A percentile compares a stretch with the other conserved stretches of the same genome.
phyloP scores from a whole-genome alignment of 2,797 vertebrate genomes.

The Phrynocephalus vlangalii region DNA sequence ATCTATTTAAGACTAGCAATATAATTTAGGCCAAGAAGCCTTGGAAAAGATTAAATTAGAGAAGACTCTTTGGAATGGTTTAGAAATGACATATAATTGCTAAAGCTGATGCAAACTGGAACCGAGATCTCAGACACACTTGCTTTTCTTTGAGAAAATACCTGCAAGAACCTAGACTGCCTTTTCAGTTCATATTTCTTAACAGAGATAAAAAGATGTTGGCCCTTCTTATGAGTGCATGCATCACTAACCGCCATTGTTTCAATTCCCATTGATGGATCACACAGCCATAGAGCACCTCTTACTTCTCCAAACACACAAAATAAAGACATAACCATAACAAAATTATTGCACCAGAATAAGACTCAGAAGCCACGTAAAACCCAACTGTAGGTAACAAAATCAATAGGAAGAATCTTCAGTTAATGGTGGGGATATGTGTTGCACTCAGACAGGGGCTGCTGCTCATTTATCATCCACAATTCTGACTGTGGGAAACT shows the following conservation, averaged over 20 bases:
- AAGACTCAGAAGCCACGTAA: too few species aligned
- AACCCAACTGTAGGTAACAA: background rate
- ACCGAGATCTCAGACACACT: background rate
- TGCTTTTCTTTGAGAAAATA: background rate
- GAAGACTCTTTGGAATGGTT: background rate
- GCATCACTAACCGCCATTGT: background rate
- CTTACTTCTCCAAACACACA: background rate
- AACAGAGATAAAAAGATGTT: background rate
- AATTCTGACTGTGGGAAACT: too few species aligned
- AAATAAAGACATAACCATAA: background rate
- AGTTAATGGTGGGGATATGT: background rate
- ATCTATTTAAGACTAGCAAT: too few species aligned
- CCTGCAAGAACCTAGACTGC: background rate
- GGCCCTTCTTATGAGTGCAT: background rate
- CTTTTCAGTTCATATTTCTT: background rate
- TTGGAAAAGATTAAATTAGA: too few species aligned
- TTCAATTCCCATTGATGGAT: background rate
- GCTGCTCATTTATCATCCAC: too few species aligned
- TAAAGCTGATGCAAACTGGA: background rate
- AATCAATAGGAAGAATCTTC: background rate
- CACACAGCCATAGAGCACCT: too few species aligned
- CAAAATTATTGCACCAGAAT: background rate
- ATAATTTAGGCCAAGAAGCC: too few species aligned
- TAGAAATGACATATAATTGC: background rate
- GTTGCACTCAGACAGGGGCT: background rate